Conservation (phyloP, 2,113 vertebrate species). For the Platichthys flesus region DNA sequence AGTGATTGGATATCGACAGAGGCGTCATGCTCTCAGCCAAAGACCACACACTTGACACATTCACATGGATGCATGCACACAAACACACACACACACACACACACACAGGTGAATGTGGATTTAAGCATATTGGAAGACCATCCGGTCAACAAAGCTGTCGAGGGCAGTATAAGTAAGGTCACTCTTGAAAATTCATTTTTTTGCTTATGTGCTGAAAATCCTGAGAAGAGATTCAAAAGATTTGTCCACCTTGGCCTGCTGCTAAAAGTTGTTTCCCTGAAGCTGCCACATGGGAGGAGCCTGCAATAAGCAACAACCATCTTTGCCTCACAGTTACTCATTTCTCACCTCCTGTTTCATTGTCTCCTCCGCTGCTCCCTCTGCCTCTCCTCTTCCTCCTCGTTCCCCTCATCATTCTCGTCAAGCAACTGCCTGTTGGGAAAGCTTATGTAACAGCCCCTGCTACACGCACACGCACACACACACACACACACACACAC, state of each 20-base stretch:
- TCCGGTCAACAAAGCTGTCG: neutral
- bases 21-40: conserved; percentile 57
- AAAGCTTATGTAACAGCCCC: conserved; percentile 44
- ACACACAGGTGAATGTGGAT: neutral
- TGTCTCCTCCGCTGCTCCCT: conserved; percentile 36
- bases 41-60: conserved; percentile 15
- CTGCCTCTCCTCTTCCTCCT: conserved; percentile 26
- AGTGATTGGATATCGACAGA: conserved; percentile 68
- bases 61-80: conserved; percentile 3
- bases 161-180: neutral
- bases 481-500: no score
- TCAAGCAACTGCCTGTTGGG: conserved; percentile 48
- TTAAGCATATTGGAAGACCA: conserved; percentile 17
- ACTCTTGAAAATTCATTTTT: neutral
- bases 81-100: neutral
- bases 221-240: neutral
- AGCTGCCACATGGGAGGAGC: conserved; percentile 38
- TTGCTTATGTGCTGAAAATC: neutral
- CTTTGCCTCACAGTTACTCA: conserved; percentile 18
- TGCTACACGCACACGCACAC: no score
- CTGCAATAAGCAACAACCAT: conserved; percentile 25
- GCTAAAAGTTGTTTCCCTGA: conserved; percentile 30
- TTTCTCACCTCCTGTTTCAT: conserved; percentile 35
- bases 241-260: conserved; percentile 4
- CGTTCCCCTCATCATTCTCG: conserved; percentile 22